These are phyloP conservation scores for Pomacea maculata DNA, from an alignment of 1,140 invertebrate genomes.

Conservation along the genomic window DNA sequence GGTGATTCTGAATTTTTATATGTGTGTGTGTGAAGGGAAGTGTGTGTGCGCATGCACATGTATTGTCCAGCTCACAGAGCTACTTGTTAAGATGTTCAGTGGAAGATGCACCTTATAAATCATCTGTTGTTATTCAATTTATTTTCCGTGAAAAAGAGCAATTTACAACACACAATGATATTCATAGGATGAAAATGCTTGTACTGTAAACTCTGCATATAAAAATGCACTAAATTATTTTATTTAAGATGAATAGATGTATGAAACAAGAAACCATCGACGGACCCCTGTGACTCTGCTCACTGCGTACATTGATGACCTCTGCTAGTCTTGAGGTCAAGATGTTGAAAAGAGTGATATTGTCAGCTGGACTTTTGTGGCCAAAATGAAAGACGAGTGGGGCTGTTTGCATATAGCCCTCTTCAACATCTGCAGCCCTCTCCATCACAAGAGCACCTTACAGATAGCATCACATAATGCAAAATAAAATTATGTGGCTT, in stretches of 20 bases:
- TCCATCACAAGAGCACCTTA: conserved; percentile 87
- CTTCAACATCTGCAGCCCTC: conserved; percentile 88
- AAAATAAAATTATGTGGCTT: background rate
- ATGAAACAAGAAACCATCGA: background rate
- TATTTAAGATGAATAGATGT: background rate
- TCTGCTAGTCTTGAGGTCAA: conserved; percentile 83
- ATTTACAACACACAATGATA: too few relatives aligned
- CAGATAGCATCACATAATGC: background rate
- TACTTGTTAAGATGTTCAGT: too few relatives aligned
- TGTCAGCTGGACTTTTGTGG: conserved; percentile 80
- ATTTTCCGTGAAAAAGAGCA: too few relatives aligned
- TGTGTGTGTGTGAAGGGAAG: too few relatives aligned
- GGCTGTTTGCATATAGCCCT: conserved; percentile 77
- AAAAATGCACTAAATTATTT: too few relatives aligned
- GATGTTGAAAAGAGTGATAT: conserved; percentile 86
- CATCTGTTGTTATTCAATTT: too few relatives aligned
- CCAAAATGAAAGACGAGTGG: conserved; percentile 96
- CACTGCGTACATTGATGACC: conserved; percentile 84
- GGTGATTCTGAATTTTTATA: too few relatives aligned
- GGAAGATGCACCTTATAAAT: too few relatives aligned
- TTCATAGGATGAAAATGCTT: too few relatives aligned
- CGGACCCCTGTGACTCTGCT: conserved; percentile 84
- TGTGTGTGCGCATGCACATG: too few relatives aligned
- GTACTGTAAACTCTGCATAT: too few relatives aligned
- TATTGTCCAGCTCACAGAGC: too few relatives aligned